Percentiles rank a stretch among this genome's conserved stretches.
phyloP scores from a whole-genome alignment of 2,113 vertebrate species.

The Protobothrops flavoviridis region DNA sequence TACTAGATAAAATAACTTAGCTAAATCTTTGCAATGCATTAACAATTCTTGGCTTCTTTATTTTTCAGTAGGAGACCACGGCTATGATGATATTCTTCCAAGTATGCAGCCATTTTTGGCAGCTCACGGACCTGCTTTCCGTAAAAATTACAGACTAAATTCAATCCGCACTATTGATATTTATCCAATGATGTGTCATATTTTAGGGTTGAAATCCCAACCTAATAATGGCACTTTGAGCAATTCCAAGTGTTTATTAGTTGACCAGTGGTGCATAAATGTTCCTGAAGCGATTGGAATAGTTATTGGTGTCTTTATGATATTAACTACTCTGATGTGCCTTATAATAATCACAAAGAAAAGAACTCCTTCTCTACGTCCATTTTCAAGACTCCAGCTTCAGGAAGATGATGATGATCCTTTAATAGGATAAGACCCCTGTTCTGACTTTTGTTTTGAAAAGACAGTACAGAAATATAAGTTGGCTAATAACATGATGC shows the following conservation, averaged over 20 bases:
- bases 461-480: neutral
- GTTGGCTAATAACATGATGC: conserved; percentile 32
- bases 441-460: neutral
- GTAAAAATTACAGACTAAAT: conserved; percentile 65
- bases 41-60: conserved; percentile 12
- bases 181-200: conserved; percentile 93
- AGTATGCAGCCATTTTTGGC: conserved; percentile 97
- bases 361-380: conserved; percentile 38
- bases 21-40: neutral
- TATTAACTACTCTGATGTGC: conserved; percentile 77
- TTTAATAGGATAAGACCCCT: conserved; percentile 71
- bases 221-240: conserved; percentile 87
- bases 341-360: conserved; percentile 74
- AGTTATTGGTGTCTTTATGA: conserved; percentile 78
- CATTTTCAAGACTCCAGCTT: conserved; percentile 81
- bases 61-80: conserved; percentile 89
- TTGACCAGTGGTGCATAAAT: conserved; percentile 74
- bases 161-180: conserved; percentile 83
- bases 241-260: conserved; percentile 76
- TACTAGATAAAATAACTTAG: neutral
- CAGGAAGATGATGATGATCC: conserved; percentile 81
- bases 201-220: conserved; percentile 76
- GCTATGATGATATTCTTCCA: conserved; percentile 86
- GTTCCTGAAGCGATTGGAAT: conserved; percentile 75
- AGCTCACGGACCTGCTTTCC: conserved; percentile 85